Evolutionary conservation across 2,888 invertebrate genomes (phyloP), one percentile per base, ranked within the genome.

Genomic region (Lordiphosa andalusiaca): DNA sequence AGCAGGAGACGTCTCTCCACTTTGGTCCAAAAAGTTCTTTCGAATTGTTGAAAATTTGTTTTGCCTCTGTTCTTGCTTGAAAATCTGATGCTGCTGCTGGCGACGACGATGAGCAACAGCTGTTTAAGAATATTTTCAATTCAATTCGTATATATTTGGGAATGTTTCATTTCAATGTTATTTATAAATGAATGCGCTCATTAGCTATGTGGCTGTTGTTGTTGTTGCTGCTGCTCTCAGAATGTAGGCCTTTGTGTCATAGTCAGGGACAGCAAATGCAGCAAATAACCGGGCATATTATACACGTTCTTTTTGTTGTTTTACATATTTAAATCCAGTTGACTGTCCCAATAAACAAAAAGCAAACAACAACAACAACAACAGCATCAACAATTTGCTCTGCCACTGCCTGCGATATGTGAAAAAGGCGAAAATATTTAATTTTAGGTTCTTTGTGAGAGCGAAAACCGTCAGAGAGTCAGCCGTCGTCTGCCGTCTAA

Each of bases 401-500:
- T 71, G 68, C 70, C 71, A 78, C 62, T 69, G 73, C 46, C 75
- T 77, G 63, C 65, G 73, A 83, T 83, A 71, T 81, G 83, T 83
- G 81, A 77, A 77, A 81, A 83, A 74, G 77, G 81, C 84, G 77
- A 81, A 81, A 81, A 81, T 84, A 84, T 81, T 81, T 81, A 81
- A 81, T 81, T 81, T 81, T 84, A 84, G 81, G 73, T 83, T 81
- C 81, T 83, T 81, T 81, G 78, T 77, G 52, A 61, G 50, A 12
- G 30, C 30, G 16, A 46, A 42, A 36, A 33, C 38, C 46, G 53
- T 46, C 58, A 41, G 48, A 49, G 44, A 60, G 49, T 55, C 56
- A 40, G 9, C 30, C 19, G 42, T 23, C 30, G 46, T n/a, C n/a
- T n/a, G n/a, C n/a, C n/a, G n/a, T 9, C 50, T 40, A 49, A 40